Base-by-base conservation (phyloP, 53 echinoderm and acorn worm species). In the Astropecten irregularis region DNA sequence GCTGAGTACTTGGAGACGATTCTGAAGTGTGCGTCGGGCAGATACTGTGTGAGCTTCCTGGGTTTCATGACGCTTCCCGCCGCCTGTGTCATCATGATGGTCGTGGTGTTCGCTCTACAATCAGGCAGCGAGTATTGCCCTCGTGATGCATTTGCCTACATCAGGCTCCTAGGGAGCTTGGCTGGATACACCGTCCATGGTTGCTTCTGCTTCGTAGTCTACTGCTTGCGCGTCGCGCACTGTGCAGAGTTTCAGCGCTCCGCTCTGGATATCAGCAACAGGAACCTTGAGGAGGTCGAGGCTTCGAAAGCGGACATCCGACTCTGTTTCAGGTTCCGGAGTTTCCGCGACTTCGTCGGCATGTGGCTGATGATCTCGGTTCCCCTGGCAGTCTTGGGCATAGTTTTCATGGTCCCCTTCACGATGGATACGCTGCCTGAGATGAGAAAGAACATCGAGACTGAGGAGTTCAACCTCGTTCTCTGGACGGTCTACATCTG, bases 171-270 rank as follows among this genome's bases (percentile, higher is more conserved):
- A 68, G 68, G 68, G 27, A 47, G 68, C 47, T 44, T 47, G 44
- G 47, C 47, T 10, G 68, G 68, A 11, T 68, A 68, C 68, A 28
- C 68, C 47, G 2, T 46, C 23, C 46, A 68, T 18, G 68, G 68
- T 3, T 39, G 40, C 28, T 68, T 68, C 47, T 68, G 68, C 47
- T 68, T 68, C 68, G 68, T 68, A 11, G 26, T 68, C 28, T 29
- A 47, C 68, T 9, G 68, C 47, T 29, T 68, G 23, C 44, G 39
- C 14, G 11, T 46, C 19, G 42, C 30, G 27, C 68, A 68, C 16
- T 21, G 44, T 1, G 30, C 25, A 9, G 68, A 68, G 28, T 68
- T 68, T 68, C 29, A 68, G 26, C 1, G 3, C 2, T 26, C 46
- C 28, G 68, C 68, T 27, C 44, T 46, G 26, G 26, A 11, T 9